Base-by-base conservation (phyloP, 2,888 invertebrate species). In the Laothoe populi region DNA sequence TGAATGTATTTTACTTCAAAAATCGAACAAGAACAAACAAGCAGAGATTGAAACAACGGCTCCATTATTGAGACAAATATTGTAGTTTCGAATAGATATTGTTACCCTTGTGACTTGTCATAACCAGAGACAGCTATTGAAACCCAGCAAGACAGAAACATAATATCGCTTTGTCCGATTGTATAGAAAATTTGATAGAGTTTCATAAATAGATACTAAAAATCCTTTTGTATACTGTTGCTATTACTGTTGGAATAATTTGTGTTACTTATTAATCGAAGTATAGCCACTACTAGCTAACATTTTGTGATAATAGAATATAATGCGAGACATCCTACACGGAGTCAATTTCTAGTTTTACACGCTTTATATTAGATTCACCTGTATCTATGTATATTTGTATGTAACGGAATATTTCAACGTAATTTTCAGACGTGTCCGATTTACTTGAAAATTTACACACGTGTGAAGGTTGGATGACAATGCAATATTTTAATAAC, bases 21-120 rank as follows among this genome's bases (percentile, higher is more conserved):
- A 23, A 5, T 19, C 16, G 3, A 16, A 46, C 10, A 1, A 16
- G 8, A 31, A 31, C 0, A 16, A 26, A 19, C 26, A 31, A 7
- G 4, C 10, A n/a, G 16, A 42, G n/a, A 49, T 49, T 16, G 16
- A 49, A 49, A 49, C 31, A 46, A 10, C 2, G 10, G n/a, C 24
- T n/a, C n/a, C 11, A 26, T 45, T 44, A 45, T 59, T 35, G 21
- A n/a, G 42, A 44, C 45, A 57, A 61, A 45, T 61, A 57, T 45
- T 57, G 21, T 45, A 21, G 53, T 59, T 60, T 58, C 21, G 44
- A 42, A 45, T 45, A 21, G 48, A 13, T 49, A n/a, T n/a, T n/a
- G 58, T 38, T 42, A 67, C 65, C 67, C 64, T 63, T 60, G 31
- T 31, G 64, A 68, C 64, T 63, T 60, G 31, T 31, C 66, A 68